Evolutionary conservation across 2,113 vertebrate species (phyloP).

Genomic region (Anarhynchus alexandrinus): DNA sequence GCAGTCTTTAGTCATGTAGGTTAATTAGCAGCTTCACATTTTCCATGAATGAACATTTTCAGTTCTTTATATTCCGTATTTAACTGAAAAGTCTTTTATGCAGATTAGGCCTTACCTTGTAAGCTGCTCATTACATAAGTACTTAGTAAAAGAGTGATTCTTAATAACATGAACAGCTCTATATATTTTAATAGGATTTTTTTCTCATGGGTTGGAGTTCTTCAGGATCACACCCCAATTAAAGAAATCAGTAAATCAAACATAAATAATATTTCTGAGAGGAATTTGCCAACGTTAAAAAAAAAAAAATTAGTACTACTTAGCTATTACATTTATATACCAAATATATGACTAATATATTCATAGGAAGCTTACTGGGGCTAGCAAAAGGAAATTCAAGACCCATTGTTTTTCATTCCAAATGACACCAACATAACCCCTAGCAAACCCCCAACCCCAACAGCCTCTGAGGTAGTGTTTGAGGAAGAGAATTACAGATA

Average conservation of each 20-base stretch:
- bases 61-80: background rate
- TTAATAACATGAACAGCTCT: background rate
- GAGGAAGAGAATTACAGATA: background rate
- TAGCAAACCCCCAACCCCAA: background rate
- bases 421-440: background rate
- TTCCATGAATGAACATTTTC: background rate
- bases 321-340: background rate
- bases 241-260: background rate
- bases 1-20: background rate
- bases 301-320: background rate
- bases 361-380: background rate
- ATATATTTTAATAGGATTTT: background rate
- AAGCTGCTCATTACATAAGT: background rate
- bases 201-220: background rate
- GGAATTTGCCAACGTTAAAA: background rate
- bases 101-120: background rate
- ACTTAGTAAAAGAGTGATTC: background rate
- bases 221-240: background rate
- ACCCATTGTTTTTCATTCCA: background rate
- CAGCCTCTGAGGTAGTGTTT: background rate
- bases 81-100: background rate
- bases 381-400: background rate
- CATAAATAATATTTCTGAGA: background rate
- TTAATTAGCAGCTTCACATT: background rate
- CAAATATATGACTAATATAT: background rate